phyloP scores from a whole-genome alignment of 2,113 vertebrate species.

The Calonectris borealis region DNA sequence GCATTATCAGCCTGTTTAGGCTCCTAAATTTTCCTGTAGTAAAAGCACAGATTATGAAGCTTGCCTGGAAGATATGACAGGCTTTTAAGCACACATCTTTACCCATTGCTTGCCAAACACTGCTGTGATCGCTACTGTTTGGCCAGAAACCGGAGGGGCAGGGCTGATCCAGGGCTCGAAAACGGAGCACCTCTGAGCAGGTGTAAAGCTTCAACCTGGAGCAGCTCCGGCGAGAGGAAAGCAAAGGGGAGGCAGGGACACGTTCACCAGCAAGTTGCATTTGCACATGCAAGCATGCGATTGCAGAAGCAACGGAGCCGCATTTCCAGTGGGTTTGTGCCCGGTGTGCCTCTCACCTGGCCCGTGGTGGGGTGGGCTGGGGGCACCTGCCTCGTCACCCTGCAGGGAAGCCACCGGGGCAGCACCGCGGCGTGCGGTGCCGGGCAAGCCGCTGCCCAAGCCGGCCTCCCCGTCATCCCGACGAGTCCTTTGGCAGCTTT shows the following conservation, averaged over 20 bases:
- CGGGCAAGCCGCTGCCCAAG: neutral
- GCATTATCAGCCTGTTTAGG: neutral
- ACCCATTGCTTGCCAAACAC: neutral
- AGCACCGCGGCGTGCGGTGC: neutral
- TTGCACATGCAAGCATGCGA: rapidly evolving
- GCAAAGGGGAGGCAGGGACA: neutral
- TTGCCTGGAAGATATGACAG: neutral
- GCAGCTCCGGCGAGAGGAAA: neutral
- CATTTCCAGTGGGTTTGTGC: neutral
- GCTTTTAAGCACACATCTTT: neutral
- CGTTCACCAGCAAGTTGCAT: neutral
- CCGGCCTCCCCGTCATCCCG: rapidly evolving
- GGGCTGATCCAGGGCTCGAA: neutral
- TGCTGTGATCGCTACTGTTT: neutral
- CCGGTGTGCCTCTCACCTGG: neutral
- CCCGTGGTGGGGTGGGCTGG: rapidly evolving
- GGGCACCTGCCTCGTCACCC: neutral
- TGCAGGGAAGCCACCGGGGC: rapidly evolving
- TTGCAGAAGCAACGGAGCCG: neutral
- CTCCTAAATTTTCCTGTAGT: neutral
- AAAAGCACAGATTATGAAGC: neutral
- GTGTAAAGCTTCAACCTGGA: neutral
- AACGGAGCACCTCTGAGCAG: neutral
- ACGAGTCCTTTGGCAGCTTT: neutral
- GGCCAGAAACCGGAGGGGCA: neutral